These are phyloP conservation scores for Suillia variegata DNA, from an alignment of 2,888 invertebrate species.

Conservation along the genomic window DNA sequence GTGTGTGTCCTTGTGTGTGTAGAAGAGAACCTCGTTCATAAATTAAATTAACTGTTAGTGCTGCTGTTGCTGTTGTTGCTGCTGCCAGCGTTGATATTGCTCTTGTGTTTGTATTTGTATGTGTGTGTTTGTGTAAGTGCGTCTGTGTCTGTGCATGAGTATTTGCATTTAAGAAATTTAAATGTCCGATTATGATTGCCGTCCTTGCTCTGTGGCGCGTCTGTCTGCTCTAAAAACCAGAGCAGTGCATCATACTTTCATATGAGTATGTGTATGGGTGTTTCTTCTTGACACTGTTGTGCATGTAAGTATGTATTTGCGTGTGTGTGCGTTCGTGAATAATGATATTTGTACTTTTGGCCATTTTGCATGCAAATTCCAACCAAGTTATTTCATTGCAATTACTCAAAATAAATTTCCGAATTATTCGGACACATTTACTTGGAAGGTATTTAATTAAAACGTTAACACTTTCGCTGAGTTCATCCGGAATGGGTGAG, in stretches of 20 bases:
- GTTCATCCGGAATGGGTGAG: too few relatives aligned
- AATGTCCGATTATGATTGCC: neutral
- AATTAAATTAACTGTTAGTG: neutral
- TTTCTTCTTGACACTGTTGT: neutral
- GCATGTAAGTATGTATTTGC: neutral
- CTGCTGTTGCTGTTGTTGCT: neutral
- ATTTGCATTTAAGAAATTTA: neutral
- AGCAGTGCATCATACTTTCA: neutral
- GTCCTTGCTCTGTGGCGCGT: too few relatives aligned
- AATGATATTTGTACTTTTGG: neutral
- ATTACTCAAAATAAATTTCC: neutral
- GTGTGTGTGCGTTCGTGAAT: neutral
- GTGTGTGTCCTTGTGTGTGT: neutral
- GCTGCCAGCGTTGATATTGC: too few relatives aligned
- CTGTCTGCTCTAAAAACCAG: neutral
- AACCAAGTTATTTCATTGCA: slow-evolving; percentile 3
- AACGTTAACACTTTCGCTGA: neutral
- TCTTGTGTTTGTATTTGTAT: neutral
- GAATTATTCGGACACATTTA: neutral
- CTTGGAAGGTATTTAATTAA: neutral
- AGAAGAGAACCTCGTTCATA: neutral
- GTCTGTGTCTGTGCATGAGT: too few relatives aligned
- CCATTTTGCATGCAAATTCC: neutral
- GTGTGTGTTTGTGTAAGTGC: neutral
- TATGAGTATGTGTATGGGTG: neutral